Base-by-base conservation (phyloP, 2,888 invertebrate genomes). In the Empis livida region DNA sequence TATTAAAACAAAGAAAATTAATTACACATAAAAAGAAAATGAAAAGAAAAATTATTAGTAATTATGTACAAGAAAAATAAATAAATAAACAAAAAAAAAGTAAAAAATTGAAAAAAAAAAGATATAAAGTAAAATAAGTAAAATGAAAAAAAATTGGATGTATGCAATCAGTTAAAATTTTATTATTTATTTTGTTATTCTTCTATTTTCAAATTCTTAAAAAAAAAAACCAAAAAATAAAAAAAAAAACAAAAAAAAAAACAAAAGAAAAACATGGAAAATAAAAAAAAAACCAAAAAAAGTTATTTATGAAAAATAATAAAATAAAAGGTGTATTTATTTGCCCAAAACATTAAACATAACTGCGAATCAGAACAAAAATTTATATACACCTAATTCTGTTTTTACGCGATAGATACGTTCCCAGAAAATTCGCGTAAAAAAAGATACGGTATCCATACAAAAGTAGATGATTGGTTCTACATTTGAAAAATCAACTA, bases 281-380 rank as follows among this genome's bases (percentile, higher is more conserved):
- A 38, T 44, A 38, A 44, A 44, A 44, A 48, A 39, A 48, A 39
- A 46, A 46, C 39, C 41, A 49, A 45, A 45, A 48, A 52, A 51
- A 51, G 53, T 53, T 53, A 52, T 53, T 53, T 53, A 53, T 53
- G 52, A 53, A 53, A 52, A 53, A 52, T 52, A 53, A 49, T 49
- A 10, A 20, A 13, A 35, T 35, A 35, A n/a, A 35, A 5, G 20
- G 4, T 20, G 20, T 20, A 5, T 20, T 20, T 20, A 5, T 20
- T 20, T 20, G 3, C 20, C 4, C 5, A 20, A 20, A 20, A 20
- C 20, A 20, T 5, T n/a, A n/a, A n/a, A n/a, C n/a, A n/a, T n/a
- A n/a, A n/a, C n/a, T n/a, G n/a, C n/a, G n/a, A n/a, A n/a, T n/a
- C n/a, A n/a, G n/a, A n/a, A n/a, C n/a, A n/a, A n/a, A n/a, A n/a